A percentile compares a stretch with the other conserved stretches of the same genome.
These are phyloP conservation scores for Lepidochrysops patricia DNA, from an alignment of 2,888 invertebrate species.

Conservation along the genomic window DNA sequence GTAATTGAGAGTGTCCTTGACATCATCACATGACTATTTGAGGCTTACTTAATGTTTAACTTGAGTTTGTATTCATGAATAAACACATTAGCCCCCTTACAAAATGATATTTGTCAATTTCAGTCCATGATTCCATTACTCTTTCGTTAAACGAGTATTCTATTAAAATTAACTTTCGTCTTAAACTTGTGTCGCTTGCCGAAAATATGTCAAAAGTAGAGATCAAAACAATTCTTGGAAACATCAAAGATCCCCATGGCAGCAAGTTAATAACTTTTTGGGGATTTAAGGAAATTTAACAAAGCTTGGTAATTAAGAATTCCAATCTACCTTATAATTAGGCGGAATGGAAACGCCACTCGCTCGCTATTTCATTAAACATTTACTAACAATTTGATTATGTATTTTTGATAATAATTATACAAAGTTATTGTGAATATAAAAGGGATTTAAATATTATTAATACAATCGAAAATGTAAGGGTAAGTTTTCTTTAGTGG, in stretches of 20 bases:
- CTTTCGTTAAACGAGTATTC: background rate
- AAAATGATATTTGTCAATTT: too few species aligned
- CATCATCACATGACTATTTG: too few species aligned
- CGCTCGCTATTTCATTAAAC: slow-evolving; percentile 19
- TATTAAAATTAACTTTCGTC: background rate
- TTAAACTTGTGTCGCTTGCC: slow-evolving; percentile 3
- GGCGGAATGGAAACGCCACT: slow-evolving; percentile 21
- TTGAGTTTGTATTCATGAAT: too few species aligned
- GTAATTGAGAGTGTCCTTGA: too few species aligned
- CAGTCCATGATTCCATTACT: background rate
- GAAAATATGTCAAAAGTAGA: background rate
- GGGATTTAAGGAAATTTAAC: slow-evolving; percentile 22
- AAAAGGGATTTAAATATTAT: background rate
- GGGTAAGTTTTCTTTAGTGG: background rate
- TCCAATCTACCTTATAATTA: slow-evolving; percentile 27
- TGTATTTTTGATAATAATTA: slow-evolving; percentile 4
- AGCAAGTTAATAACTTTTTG: slow-evolving; percentile 23
- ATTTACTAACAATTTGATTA: slow-evolving; percentile 23
- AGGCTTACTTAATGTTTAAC: too few species aligned
- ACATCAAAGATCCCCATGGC: slow-evolving; percentile 17
- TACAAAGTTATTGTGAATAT: background rate
- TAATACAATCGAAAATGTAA: too few species aligned
- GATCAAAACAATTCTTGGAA: background rate
- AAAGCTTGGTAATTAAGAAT: slow-evolving; percentile 26
- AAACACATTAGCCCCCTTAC: too few species aligned